Evolutionary conservation across 2,888 invertebrate species (phyloP), one percentile per base, ranked within the genome.

Genomic region (Lasioglossum zephyrum): DNA sequence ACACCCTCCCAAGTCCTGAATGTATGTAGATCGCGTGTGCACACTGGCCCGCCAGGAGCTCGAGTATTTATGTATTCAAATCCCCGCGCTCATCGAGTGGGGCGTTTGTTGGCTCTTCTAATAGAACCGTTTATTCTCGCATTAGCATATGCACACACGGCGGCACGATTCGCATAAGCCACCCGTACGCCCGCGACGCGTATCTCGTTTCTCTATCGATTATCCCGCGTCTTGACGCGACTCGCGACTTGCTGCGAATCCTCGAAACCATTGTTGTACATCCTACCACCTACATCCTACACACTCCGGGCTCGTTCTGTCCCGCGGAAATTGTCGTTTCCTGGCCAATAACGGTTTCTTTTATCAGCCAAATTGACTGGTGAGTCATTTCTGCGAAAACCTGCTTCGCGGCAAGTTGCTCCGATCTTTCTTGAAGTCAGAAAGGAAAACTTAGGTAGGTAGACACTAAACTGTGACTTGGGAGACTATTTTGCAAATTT

Each of bases 31-130:
- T 93, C 88, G 91, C 88, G 82, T 73, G 81, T 73, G 77, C 79
- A 87, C 85, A 69, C 80, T 73, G 86, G 86, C 87, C 85, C 88
- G 77, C 88, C 83, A 84, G 88, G 80, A 85, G 78, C 88, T 91
- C 88, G 90, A 92, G 93, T 94, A 94, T 94, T 94, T 94, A 95
- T 93, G 93, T 93, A 94, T 94, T 95, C 93, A 94, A 94, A 94
- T 94, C 94, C 93, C 93, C 85, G 88, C 90, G 93, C 93, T 94
- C 93, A 93, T 94, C 92, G 93, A 93, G 90, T 88, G 92, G 92
- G 92, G 91, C 93, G 93, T 93, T 94, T 94, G 94, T 94, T 94
- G 92, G 92, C 93, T 92, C 93, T 93, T 93, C 93, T 94, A 94
- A 95, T 94, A 93, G 92, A 93, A 93, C 90, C 94, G 93, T 94